These are phyloP conservation scores for Penaeus chinensis DNA, from an alignment of 1,140 invertebrate species.

Conservation along the genomic window DNA sequence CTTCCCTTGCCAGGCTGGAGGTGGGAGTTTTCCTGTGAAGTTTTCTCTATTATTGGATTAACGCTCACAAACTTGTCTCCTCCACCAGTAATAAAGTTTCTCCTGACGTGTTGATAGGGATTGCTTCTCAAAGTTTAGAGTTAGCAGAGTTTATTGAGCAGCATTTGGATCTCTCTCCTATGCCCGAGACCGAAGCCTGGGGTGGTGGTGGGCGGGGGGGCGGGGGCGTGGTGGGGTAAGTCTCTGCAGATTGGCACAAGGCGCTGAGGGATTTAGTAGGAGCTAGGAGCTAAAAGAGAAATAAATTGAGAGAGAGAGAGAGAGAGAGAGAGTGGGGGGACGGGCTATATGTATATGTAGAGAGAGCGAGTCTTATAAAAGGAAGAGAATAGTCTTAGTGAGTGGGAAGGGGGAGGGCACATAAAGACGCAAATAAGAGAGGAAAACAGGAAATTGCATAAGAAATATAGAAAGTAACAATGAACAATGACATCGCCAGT, in stretches of 20 bases:
- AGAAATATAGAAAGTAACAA: conserved; percentile 5
- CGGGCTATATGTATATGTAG: neutral
- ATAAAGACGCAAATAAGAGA: neutral
- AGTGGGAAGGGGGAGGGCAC: neutral
- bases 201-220: neutral
- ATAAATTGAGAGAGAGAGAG: neutral
- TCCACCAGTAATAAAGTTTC: conserved; percentile 29
- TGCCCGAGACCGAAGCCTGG: too few species aligned
- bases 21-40: neutral
- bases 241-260: neutral
- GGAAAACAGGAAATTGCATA: neutral
- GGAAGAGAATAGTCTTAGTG: neutral
- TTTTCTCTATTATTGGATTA: conserved; percentile 11
- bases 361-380: neutral
- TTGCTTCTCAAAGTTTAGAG: conserved; percentile 28
- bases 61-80: conserved; percentile 20
- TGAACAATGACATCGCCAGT: neutral
- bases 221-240: neutral
- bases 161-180: neutral
- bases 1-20: too few species aligned
- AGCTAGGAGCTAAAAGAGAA: neutral
- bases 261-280: neutral
- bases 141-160: conserved; percentile 20
- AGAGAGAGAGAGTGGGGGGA: too few species aligned
- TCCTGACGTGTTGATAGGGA: conserved; percentile 31